These are phyloP conservation scores for Colostygia pectinataria DNA, from an alignment of 2,888 invertebrate genomes.

Conservation along the genomic window DNA sequence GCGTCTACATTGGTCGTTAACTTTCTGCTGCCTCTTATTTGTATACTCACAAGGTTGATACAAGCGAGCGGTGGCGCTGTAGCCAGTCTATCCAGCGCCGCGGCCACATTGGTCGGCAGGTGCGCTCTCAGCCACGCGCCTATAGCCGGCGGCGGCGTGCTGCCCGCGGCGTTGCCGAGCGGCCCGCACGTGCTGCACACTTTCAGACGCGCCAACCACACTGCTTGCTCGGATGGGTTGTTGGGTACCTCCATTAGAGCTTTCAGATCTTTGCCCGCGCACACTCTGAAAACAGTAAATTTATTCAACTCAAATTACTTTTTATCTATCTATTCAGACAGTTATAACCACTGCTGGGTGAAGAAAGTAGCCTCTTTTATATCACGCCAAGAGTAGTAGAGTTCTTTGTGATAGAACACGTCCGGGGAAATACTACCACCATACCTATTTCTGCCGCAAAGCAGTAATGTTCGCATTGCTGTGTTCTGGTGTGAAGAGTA, in stretches of 20 bases:
- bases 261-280: constrained; percentile 66
- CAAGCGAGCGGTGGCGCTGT: constrained; percentile 59
- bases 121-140: constrained; percentile 69
- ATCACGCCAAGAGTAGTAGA: too few species aligned
- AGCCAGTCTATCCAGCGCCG: constrained; percentile 61
- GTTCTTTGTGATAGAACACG: too few species aligned
- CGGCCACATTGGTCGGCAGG: constrained; percentile 57
- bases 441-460: too few species aligned
- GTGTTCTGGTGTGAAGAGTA: too few species aligned
- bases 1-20: too few species aligned
- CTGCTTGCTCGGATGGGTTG: constrained; percentile 55
- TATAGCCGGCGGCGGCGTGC: constrained; percentile 56
- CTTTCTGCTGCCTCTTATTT: too few species aligned
- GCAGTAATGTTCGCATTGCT: too few species aligned
- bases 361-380: too few species aligned
- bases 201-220: constrained; percentile 55
- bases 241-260: constrained; percentile 49
- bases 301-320: too few species aligned
- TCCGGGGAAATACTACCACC: too few species aligned
- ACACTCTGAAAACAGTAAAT: constrained; percentile 45
- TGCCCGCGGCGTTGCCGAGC: constrained; percentile 45
- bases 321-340: too few species aligned
- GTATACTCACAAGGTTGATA: constrained; percentile 52
- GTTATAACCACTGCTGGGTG: too few species aligned
- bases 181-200: constrained; percentile 59